Conservation (phyloP, 2,797 vertebrate genomes). For the Pogonophryne albipinna region DNA sequence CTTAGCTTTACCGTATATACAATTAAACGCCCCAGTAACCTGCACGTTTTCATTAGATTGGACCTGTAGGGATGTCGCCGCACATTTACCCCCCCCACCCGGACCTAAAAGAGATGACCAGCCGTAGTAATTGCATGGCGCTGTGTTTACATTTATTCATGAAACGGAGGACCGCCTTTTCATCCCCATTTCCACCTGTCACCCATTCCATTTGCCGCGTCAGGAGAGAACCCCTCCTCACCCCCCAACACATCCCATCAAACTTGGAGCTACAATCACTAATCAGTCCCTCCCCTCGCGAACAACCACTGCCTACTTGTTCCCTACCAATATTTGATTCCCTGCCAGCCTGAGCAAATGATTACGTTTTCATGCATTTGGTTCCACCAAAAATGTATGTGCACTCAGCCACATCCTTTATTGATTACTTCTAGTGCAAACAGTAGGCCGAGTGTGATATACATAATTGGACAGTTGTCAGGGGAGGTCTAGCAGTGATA, state of each 20-base stretch:
- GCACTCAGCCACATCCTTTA: slow-evolving; percentile 98
- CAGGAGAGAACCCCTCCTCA: slow-evolving; percentile 83
- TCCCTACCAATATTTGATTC: slow-evolving; percentile 90
- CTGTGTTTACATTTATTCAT: slow-evolving; percentile 99
- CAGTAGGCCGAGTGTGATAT: slow-evolving; percentile 97
- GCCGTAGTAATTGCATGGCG: slow-evolving; percentile 85
- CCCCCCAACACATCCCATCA: slow-evolving; percentile 71
- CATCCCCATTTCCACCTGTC: slow-evolving; percentile 95
- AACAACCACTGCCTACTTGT: slow-evolving; percentile 68
- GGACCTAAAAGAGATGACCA: slow-evolving; percentile 84
- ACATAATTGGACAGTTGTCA: slow-evolving; percentile 99
- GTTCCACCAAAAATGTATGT: slow-evolving; percentile 96
- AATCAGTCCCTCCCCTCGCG: slow-evolving; percentile 68
- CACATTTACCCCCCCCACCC: slow-evolving; percentile 64
- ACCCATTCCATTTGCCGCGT: slow-evolving; percentile 94
- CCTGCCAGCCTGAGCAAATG: slow-evolving; percentile 91
- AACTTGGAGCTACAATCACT: slow-evolving; percentile 74
- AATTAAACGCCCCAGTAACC: slow-evolving; percentile 93
- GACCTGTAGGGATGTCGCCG: slow-evolving; percentile 77
- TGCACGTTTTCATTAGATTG: slow-evolving; percentile 88
- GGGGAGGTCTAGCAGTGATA: slow-evolving; percentile 92
- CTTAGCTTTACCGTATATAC: slow-evolving; percentile 84
- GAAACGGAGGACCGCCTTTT: slow-evolving; percentile 87
- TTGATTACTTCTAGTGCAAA: slow-evolving; percentile 99
- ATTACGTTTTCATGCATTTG: slow-evolving; percentile 99